These are phyloP conservation scores for Scolopax mira DNA, from an alignment of 2,113 vertebrate species.

Conservation along the genomic window DNA sequence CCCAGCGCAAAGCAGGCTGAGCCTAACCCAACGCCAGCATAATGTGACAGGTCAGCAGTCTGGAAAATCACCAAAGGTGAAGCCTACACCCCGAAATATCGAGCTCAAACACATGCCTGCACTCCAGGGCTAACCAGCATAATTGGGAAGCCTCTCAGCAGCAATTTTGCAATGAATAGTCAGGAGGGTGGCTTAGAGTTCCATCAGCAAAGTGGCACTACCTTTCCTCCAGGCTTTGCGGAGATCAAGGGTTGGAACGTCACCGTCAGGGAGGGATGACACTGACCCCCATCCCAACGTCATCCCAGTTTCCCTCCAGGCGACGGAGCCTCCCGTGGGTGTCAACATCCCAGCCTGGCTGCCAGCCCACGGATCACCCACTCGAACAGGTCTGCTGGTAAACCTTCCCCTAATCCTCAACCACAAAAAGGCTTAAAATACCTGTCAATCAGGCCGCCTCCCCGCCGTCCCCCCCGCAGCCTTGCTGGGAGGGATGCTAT, in stretches of 20 bases:
- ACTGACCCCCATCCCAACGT: neutral
- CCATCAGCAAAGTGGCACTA: neutral
- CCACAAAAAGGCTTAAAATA: constrained; percentile 2
- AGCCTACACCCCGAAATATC: neutral
- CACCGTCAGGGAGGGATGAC: neutral
- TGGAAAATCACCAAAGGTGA: neutral
- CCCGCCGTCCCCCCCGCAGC: neutral
- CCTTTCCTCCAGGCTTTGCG: neutral
- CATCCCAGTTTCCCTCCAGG: neutral
- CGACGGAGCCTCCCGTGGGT: fast-evolving
- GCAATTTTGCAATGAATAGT: neutral
- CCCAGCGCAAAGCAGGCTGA: neutral
- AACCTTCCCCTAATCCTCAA: neutral
- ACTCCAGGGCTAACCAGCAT: neutral
- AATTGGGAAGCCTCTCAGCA: neutral
- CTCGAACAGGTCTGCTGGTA: neutral
- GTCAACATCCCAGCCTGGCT: neutral
- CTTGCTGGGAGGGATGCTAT: neutral
- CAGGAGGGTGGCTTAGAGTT: neutral
- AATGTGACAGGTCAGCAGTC: neutral
- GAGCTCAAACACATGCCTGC: neutral
- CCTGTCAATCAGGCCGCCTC: constrained; percentile 3
- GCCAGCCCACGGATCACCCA: fast-evolving
- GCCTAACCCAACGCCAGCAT: neutral
- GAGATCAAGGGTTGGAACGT: neutral